Conservation (phyloP, 2,797 vertebrate genomes). For the Chloroceryle amazona region DNA sequence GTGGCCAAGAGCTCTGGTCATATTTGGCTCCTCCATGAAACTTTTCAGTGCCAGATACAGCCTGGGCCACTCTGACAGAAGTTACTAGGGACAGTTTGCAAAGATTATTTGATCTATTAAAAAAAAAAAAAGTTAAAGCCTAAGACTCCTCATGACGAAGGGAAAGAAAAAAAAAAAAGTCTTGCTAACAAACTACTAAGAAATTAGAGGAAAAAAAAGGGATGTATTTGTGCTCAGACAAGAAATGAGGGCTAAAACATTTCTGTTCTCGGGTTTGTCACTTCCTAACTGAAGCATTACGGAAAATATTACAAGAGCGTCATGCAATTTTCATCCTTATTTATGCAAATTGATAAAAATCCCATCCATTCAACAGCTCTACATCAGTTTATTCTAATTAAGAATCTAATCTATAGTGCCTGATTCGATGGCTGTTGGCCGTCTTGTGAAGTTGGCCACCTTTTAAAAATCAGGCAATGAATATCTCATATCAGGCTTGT, state of each 20-base stretch:
- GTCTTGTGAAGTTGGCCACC: neutral
- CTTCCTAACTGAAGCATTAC: neutral
- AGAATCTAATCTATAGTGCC: neutral
- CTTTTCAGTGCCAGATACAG: neutral
- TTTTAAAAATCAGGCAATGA: neutral
- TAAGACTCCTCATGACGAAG: neutral
- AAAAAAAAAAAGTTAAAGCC: too few relatives aligned
- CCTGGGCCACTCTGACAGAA: neutral
- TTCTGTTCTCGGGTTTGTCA: neutral
- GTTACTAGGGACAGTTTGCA: neutral
- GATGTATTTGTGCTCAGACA: neutral
- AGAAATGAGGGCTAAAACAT: neutral
- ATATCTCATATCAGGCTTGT: neutral
- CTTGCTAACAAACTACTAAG: neutral
- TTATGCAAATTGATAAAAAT: conserved; percentile 1
- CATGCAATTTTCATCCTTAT: neutral
- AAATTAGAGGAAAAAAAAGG: neutral
- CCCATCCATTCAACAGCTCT: neutral
- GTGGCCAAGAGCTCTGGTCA: neutral
- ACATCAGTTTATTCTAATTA: neutral
- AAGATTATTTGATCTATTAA: neutral
- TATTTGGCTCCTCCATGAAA: neutral
- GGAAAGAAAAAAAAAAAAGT: neutral
- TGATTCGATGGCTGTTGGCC: neutral
- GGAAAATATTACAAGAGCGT: neutral